Conservation (phyloP, 1,140 invertebrate genomes). For the Drosophila baimaii region DNA sequence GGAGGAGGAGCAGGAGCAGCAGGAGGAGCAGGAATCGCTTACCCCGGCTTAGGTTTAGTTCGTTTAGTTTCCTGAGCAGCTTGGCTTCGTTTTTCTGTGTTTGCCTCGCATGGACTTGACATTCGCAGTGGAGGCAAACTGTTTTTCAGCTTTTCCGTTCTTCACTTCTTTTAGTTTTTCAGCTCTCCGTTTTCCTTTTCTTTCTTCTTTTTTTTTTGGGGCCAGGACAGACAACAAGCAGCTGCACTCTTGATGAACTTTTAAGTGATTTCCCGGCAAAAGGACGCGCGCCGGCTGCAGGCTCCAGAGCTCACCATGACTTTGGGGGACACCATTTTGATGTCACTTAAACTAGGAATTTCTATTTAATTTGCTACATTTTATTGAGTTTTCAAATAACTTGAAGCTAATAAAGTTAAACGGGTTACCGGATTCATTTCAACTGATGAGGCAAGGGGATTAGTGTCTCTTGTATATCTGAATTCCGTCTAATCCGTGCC, state of each 20-base stretch:
- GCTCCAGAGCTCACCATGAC: slow-evolving; percentile 5
- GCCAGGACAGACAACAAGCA: slow-evolving; percentile 15
- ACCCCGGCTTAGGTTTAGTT: slow-evolving; percentile 39
- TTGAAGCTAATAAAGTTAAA: background rate
- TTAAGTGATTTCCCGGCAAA: slow-evolving; percentile 69
- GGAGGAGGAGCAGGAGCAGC: background rate
- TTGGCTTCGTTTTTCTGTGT: slow-evolving; percentile 19
- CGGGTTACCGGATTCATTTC: no score
- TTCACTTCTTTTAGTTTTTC: slow-evolving; percentile 25
- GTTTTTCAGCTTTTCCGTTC: slow-evolving; percentile 36
- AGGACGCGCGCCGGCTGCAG: slow-evolving; percentile 34
- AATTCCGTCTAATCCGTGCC: background rate
- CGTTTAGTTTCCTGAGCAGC: slow-evolving; percentile 27
- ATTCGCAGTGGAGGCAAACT: slow-evolving; percentile 34
- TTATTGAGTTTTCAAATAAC: background rate
- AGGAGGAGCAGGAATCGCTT: slow-evolving; percentile 25
- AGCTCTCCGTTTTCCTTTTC: no score
- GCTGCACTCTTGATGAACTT: slow-evolving; percentile 70
- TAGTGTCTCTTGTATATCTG: background rate
- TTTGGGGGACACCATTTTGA: background rate
- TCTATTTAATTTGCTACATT: slow-evolving; percentile 21
- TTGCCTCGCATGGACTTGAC: slow-evolving; percentile 42
- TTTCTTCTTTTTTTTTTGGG: slow-evolving; percentile 39
- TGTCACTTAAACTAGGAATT: slow-evolving; percentile 15
- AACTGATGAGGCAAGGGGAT: background rate